A percentile compares a stretch with the other conserved stretches of the same genome.
phyloP scores from a whole-genome alignment of 1,140 invertebrate genomes.

The Cheumatopsyche charites region DNA sequence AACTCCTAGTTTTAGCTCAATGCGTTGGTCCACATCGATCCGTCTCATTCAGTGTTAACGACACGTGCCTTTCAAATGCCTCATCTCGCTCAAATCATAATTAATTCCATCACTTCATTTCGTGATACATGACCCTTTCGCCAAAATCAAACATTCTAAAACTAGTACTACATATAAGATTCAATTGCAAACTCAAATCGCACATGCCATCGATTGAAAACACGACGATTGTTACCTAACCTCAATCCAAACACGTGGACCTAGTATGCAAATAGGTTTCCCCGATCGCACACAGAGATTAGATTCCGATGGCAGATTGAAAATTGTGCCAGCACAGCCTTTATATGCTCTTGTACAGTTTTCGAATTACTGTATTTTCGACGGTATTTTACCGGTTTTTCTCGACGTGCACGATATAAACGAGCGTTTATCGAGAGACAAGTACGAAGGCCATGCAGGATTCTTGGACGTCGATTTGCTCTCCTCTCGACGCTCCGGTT shows the following conservation, averaged over 20 bases:
- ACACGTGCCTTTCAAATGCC: conserved; percentile 19
- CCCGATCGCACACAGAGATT: too few relatives aligned
- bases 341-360: background rate
- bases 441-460: conserved; percentile 18
- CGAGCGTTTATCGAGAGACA: background rate
- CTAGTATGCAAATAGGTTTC: too few relatives aligned
- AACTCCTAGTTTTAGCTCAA: conserved; percentile 14
- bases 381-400: conserved; percentile 11
- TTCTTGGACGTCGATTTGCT: background rate
- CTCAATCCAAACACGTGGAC: too few relatives aligned
- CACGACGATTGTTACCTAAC: too few relatives aligned
- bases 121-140: too few relatives aligned
- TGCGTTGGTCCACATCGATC: conserved; percentile 33
- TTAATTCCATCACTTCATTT: too few relatives aligned
- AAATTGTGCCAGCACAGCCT: background rate
- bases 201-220: too few relatives aligned
- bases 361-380: background rate
- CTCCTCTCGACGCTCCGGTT: conserved; percentile 9
- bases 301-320: too few relatives aligned
- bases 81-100: too few relatives aligned
- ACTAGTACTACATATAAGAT: too few relatives aligned
- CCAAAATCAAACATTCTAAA: too few relatives aligned
- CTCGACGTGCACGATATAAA: background rate
- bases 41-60: background rate
- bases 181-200: too few relatives aligned